phyloP scores from a whole-genome alignment of 1,140 invertebrate species.

The Oreohelix idahoensis region DNA sequence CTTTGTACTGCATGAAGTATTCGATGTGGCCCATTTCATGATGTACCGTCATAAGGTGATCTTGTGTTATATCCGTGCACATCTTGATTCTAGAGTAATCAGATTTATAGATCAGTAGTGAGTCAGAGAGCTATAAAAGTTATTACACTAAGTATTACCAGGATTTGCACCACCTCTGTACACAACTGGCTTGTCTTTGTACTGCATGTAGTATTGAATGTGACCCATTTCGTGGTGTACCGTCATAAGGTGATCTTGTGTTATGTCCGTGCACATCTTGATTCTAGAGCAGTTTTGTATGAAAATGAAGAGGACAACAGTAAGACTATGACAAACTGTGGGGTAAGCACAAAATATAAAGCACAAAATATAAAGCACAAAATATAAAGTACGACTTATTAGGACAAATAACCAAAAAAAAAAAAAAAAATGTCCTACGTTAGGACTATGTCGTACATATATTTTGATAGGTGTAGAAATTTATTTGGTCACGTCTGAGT shows the following conservation, averaged over 20 bases:
- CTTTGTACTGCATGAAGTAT: constrained; percentile 83
- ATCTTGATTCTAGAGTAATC: constrained; percentile 68
- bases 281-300: constrained; percentile 67
- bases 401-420: no score
- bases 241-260: constrained; percentile 79
- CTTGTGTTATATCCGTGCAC: constrained; percentile 71
- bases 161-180: constrained; percentile 84
- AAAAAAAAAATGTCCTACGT: no score
- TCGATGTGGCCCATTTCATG: constrained; percentile 88
- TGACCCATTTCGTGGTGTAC: constrained; percentile 88
- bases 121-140: neutral
- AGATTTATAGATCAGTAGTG: constrained; percentile 7
- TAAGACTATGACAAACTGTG: no score
- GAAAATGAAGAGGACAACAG: no score
- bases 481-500: no score
- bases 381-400: no score
- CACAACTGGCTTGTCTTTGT: constrained; percentile 78
- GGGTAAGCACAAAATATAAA: no score
- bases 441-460: no score
- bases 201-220: constrained; percentile 82
- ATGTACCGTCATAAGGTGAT: constrained; percentile 82
- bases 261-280: constrained; percentile 72
- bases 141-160: constrained; percentile 66
- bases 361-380: no score
- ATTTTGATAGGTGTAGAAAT: no score